Conservation (phyloP, 92 coral and sea anemone genomes). For the Anthopleura xanthogrammica region DNA sequence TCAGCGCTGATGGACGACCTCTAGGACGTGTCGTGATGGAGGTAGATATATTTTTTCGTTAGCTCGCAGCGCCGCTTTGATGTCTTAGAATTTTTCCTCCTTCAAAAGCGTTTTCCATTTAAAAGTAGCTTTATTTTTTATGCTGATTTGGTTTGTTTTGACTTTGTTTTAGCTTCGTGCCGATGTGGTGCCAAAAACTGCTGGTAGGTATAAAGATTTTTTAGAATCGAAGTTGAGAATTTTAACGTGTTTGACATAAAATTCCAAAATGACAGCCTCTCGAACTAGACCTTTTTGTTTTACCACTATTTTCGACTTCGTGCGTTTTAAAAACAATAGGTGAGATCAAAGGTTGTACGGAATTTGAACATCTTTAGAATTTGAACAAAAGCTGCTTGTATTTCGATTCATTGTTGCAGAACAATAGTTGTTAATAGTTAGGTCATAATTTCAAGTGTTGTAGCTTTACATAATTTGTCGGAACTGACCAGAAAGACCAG, state of each 20-base stretch:
- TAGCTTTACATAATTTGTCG: too few relatives aligned
- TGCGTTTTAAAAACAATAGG: too few relatives aligned
- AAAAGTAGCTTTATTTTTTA: background rate
- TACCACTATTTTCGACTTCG: too few relatives aligned
- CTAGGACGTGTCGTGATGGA: constrained; percentile 83
- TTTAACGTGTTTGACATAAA: background rate
- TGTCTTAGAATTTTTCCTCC: background rate
- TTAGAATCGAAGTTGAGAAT: background rate
- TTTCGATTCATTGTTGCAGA: too few relatives aligned
- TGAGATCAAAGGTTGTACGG: too few relatives aligned
- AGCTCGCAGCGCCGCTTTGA: background rate
- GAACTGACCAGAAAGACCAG: too few relatives aligned
- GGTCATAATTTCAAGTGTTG: too few relatives aligned
- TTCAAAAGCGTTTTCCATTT: background rate
- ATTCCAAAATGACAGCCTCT: background rate
- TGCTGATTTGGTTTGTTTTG: background rate
- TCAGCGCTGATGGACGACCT: constrained; percentile 45
- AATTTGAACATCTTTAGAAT: too few relatives aligned
- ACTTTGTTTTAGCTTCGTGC: constrained; percentile 66
- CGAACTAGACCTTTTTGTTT: background rate
- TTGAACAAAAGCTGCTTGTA: too few relatives aligned
- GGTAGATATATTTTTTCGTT: constrained; percentile 35
- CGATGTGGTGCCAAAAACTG: constrained; percentile 95
- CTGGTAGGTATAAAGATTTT: constrained; percentile 55
- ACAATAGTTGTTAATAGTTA: too few relatives aligned